Evolutionary conservation across 53 echinoderm and acorn worm genomes (phyloP), one percentile per base, ranked within the genome.

Genomic region (Echinometra lucunter): DNA sequence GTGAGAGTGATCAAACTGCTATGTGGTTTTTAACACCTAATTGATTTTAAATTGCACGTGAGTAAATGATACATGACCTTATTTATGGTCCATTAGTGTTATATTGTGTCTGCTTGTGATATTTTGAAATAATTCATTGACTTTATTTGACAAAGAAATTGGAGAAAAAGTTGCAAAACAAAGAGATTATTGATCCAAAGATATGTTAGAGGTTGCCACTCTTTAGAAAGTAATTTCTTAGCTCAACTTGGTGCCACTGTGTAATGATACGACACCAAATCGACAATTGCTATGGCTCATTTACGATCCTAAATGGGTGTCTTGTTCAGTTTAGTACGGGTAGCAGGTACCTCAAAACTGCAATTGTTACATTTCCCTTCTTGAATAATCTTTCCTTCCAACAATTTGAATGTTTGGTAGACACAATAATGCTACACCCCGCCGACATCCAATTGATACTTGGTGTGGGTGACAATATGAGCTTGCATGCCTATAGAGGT

Each of bases 141-240:
- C 44, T 28, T 21, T 18, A 27, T 7, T 85, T 21, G 13, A 85
- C 28, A 30, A n/a, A 4, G 13, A 85, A 27, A 85, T 2, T 47
- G 9, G 85, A 85, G 49, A 49, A 85, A n/a, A 85, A n/a, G n/a
- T 85, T n/a, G 47, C n/a, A 49, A 85, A 85, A 85, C 85, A 85
- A 85, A 85, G 85, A 45, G 49, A 85, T 37, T n/a, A 45, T 85
- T 85, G 45, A 85, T 85, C 3, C 4, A 85, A 47, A 28, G 49
- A 49, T 85, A 85, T n/a, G 13, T 85, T 30, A 85, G 85, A 85
- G 49, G 85, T 85, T n/a, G 18, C 85, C 85, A 49, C 49, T 35
- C 49, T 47, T 85, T 85, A 12, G 25, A 85, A 19, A 47, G 18
- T 30, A 5, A 13, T 70, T 81, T 81, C 23, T 81, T 16, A 28